Evolutionary conservation across 2,113 vertebrate genomes (phyloP), one percentile per base, ranked within the genome.

Genomic region (Plecotus auritus): DNA sequence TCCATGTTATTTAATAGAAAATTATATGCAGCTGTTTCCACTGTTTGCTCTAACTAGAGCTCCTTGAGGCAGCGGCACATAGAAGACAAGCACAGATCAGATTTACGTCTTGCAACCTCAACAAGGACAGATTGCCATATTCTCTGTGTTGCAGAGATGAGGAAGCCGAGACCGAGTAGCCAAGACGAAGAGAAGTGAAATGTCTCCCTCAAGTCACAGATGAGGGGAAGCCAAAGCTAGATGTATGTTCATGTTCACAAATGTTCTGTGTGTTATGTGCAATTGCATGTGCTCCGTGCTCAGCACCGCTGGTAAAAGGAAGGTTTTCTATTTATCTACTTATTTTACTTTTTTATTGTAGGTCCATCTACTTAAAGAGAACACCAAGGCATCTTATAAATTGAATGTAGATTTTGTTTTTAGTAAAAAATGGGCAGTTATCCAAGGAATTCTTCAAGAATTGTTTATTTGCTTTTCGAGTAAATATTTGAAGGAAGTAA

Each of bases 401-500:
- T 42, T 54, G 47, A 92, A 86, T 72, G 23, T 51, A 88, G 49
- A 64, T 59, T 82, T 85, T 78, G n/a, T 88, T 90, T 61, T 78
- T 69, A 91, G 40, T 69, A 18, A 30, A 51, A 93, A 89, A 37
- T 37, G 28, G 82, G 30, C 2, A 1, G 11, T 89, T 90, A 70
- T 54, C 74, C 35, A 90, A 82, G 76, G 12, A 87, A 69, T 83
- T 80, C 83, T 96, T 88, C 28, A 93, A 73, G 67, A 93, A 90
- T 67, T 49, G 9, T 49, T 40, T 16, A 12, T 45, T 80, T 93
- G 70, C 49, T 64, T 94, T 92, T 76, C 59, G 49, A 85, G n/a
- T 90, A 89, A 83, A 67, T 92, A 74, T 78, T 93, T 88, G 35
- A 94, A 90, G 35, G 76, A 28, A 72, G 20, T 78, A 76, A 90